Base-by-base conservation (phyloP, 2,888 invertebrate species). In the Nyleta sp. region DNA sequence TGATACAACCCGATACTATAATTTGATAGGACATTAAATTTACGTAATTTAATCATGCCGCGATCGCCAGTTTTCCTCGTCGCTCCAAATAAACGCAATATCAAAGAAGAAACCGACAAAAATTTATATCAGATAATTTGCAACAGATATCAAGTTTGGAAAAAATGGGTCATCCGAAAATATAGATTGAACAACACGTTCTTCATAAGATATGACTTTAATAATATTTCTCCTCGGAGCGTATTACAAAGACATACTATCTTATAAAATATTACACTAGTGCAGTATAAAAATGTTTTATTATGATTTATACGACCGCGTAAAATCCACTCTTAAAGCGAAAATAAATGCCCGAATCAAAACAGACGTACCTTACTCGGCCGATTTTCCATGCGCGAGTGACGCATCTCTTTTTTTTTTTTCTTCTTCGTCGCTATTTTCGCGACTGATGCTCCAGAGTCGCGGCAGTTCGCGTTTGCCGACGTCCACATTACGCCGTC, bases 151-250 rank as follows among this genome's bases (percentile, higher is more conserved):
- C 8, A 38, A 8, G 40, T 31, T 31, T 4, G 22, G 28, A 44
- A 60, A 60, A 64, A 64, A 52, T 64, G 17, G 64, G 64, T 65
- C 64, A 65, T 28, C 31, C n/a, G 6, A 31, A 52, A 42, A 31
- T 52, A 52, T 42, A 42, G 20, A 42, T 42, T 10, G 52, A 42
- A 65, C 52, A 42, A 42, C 52, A 28, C 17, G 62, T 18, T 48
- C 38, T 48, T 22, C 38, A 24, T 38, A 48, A 48, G 18, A 50
- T 64, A 50, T 24, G 24, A 40, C 24, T 24, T 50, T 38, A 64
- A 38, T 64, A 50, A 50, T 24, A 50, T 40, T 64, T 50, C 24
- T 24, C 15, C 35, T 15, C 13, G 33, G n/a, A 46, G 33, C 13
- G 18, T 22, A 15, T 48, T 60, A 60, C 35, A 48, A 60, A 42